Conservation (phyloP, 2,113 vertebrate species). For the Phylloscopus trochiloides region DNA sequence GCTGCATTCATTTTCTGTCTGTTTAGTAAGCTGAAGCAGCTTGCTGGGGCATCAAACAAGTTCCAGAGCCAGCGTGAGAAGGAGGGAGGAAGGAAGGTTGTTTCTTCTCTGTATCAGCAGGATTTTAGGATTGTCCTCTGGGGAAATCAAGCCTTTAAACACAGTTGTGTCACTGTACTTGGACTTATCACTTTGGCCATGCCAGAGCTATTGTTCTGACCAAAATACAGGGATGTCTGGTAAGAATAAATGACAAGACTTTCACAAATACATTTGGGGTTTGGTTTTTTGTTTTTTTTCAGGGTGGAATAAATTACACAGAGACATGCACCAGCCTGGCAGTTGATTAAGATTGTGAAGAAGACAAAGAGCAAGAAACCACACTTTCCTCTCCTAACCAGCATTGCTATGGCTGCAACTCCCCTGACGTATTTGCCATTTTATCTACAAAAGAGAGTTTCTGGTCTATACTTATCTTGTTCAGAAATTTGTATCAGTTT, state of each 20-base stretch:
- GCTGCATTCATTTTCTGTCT: neutral
- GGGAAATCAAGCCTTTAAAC: neutral
- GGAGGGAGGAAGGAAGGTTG: neutral
- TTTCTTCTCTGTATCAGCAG: neutral
- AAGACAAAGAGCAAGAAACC: constrained; percentile 11
- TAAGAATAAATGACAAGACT: neutral
- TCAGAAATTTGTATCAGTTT: constrained; percentile 24
- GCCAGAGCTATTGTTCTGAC: neutral
- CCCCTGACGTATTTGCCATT: neutral
- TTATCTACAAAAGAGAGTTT: constrained; percentile 23
- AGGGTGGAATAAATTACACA: neutral
- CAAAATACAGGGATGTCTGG: neutral
- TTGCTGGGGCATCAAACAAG: neutral
- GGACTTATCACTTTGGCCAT: neutral
- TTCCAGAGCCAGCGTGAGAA: neutral
- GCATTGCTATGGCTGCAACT: neutral
- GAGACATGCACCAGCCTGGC: neutral
- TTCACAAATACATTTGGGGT: neutral
- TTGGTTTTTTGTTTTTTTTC: neutral
- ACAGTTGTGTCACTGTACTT: neutral
- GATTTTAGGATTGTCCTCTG: neutral
- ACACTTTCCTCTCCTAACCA: constrained; percentile 13
- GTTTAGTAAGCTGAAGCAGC: neutral
- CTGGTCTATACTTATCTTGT: constrained; percentile 11
- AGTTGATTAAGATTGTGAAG: neutral